A percentile compares a stretch with the other conserved stretches of the same genome.
Evolutionary conservation across 2,888 invertebrate species (phyloP).

Genomic region (Tryphoninae sp.): DNA sequence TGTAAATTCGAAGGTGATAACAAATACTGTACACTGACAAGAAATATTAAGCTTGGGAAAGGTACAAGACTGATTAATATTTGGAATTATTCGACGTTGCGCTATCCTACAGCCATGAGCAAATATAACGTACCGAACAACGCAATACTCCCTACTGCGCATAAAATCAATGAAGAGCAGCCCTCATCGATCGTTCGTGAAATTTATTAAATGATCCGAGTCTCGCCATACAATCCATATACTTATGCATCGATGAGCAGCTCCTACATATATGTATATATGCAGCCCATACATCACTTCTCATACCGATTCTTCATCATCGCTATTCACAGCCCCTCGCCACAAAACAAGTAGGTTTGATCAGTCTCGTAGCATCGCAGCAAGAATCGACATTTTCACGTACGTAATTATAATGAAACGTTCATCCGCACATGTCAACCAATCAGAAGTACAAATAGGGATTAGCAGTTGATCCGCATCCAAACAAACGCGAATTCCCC

Average conservation of each 20-base stretch:
- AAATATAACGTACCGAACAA: too few relatives aligned
- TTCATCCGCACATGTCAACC: slow-evolving; percentile 45
- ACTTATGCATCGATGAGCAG: slow-evolving; percentile 36
- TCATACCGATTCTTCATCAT: slow-evolving; percentile 53
- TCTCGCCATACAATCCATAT: slow-evolving; percentile 4
- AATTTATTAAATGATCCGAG: not conserved
- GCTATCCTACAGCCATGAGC: too few relatives aligned
- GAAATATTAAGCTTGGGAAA: too few relatives aligned
- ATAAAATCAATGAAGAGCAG: not conserved
- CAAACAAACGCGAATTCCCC: slow-evolving; percentile 74
- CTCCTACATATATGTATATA: not conserved
- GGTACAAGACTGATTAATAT: too few relatives aligned
- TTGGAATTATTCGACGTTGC: too few relatives aligned
- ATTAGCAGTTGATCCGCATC: slow-evolving; percentile 77
- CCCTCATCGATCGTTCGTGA: not conserved
- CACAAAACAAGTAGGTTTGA: slow-evolving; percentile 49
- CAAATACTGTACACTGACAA: too few relatives aligned
- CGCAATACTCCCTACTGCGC: too few relatives aligned
- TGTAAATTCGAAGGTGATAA: too few relatives aligned
- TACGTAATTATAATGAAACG: slow-evolving; percentile 59
- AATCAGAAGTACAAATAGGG: slow-evolving; percentile 78
- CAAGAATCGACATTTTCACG: slow-evolving; percentile 38
- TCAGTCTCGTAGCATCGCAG: slow-evolving; percentile 2
- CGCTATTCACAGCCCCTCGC: slow-evolving; percentile 12
- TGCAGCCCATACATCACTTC: slow-evolving; percentile 33